Evolutionary conservation across 2,113 vertebrate species (phyloP).

Genomic region (Turnix velox): DNA sequence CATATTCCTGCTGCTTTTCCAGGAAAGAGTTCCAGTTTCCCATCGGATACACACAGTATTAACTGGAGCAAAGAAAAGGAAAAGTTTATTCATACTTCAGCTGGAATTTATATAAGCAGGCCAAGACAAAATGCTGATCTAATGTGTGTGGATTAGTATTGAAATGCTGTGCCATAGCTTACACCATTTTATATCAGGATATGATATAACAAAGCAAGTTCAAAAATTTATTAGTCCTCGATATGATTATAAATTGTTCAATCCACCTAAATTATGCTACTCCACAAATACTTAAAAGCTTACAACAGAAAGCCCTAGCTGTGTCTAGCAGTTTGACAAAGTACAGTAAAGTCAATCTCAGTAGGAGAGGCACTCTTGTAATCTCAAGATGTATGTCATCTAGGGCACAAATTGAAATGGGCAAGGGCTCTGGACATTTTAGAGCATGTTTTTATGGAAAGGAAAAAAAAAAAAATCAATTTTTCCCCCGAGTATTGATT

Average conservation of each 20-base stretch:
- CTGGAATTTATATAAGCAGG: background rate
- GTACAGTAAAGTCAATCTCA: background rate
- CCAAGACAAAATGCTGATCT: constrained; percentile 14
- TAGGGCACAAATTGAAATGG: background rate
- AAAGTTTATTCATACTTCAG: constrained; percentile 40
- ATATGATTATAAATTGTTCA: background rate
- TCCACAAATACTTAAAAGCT: background rate
- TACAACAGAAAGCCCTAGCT: background rate
- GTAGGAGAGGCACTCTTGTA: background rate
- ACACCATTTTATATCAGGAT: background rate
- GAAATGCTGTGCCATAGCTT: background rate
- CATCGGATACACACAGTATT: constrained; percentile 15
- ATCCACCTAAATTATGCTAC: background rate
- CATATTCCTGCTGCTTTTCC: constrained; percentile 1
- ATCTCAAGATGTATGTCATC: background rate
- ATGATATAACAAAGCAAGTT: background rate
- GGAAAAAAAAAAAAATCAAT: background rate
- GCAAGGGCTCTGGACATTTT: background rate
- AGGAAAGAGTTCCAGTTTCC: background rate
- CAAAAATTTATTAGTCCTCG: background rate
- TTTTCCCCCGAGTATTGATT: background rate
- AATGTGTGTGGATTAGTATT: background rate
- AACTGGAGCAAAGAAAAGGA: constrained; percentile 29
- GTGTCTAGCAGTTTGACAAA: background rate
- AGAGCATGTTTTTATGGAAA: background rate